Evolutionary conservation across 2,797 vertebrate species (phyloP), one percentile per base, ranked within the genome.

Genomic region (Trachurus trachurus): DNA sequence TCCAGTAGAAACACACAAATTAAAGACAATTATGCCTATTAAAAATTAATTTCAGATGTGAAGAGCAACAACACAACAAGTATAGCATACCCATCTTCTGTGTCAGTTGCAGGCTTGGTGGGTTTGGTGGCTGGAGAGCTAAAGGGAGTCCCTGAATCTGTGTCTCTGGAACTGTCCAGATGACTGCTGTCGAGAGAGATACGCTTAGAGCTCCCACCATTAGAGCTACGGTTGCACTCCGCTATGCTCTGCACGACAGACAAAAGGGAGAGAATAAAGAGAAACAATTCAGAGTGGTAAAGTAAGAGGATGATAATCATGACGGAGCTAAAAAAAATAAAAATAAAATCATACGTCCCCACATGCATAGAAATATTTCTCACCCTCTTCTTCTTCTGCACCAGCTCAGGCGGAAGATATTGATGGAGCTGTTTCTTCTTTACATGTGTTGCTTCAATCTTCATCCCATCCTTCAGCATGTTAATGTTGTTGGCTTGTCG

Each of bases 331-430:
- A 26, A 26, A 26, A 26, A 26, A 26, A 26, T 1, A 26, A 26
- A 26, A 26, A 34, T n/a, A 29, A 61, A 37, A 15, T 2, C 9
- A 66, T 37, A 47, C 15, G 21, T 44, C 19, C 16, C 22, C 7
- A 21, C 5, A 10, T 16, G 16, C 1, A 42, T 9, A 45, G 19
- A 1, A 37, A 6, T 9, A 66, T 0, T 0, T 7, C 86, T 76
- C 70, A 99, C 98, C 95, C 98, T 97, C 86, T 98, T 99, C 83
- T 96, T 99, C 86, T 95, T 98, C 90, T 99, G 98, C 59, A 99
- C 95, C 47, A 96, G 89, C 82, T 98, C 97, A 78, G 96, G 94
- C 29, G 98, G 98, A 86, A 99, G 95, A 86, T 98, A 99, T 82
- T 98, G 96, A 89, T 97, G 96, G 47, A 99, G 96, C 56, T 99